A percentile compares a stretch with the other conserved stretches of the same genome.
Conservation (phyloP, 2,888 invertebrate species). For the Netelia fuscicornis region DNA sequence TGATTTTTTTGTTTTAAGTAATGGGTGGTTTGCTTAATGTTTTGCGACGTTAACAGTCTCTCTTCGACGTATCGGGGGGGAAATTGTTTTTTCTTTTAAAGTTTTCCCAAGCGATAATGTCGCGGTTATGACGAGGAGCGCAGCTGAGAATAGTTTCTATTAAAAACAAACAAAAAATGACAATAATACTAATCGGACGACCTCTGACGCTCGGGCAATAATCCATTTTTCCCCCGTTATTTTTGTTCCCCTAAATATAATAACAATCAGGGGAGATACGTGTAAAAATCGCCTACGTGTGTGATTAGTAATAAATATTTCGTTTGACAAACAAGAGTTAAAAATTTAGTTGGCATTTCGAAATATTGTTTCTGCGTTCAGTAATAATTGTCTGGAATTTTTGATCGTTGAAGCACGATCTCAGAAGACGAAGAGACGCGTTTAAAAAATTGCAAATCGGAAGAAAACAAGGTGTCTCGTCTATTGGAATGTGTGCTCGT, state of each 20-base stretch:
- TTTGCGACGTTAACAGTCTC: slow-evolving; percentile 43
- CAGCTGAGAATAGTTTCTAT: slow-evolving; percentile 33
- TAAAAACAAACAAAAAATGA: slow-evolving; percentile 18
- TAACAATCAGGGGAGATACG: slow-evolving; percentile 40
- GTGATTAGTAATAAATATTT: slow-evolving; percentile 58
- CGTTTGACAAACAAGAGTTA: slow-evolving; percentile 70
- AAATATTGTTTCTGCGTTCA: slow-evolving; percentile 56
- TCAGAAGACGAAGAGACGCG: slow-evolving; percentile 6
- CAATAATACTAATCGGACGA: slow-evolving; percentile 26
- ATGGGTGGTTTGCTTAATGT: slow-evolving; percentile 61
- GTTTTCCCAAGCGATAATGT: neutral
- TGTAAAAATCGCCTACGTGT: slow-evolving; percentile 52
- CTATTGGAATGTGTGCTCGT: slow-evolving; percentile 56
- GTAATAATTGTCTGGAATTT: slow-evolving; percentile 43
- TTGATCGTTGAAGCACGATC: slow-evolving; percentile 12
- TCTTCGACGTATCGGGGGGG: neutral
- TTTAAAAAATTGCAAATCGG: slow-evolving; percentile 4
- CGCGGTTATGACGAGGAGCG: slow-evolving; percentile 40
- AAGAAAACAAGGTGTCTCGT: slow-evolving; percentile 30
- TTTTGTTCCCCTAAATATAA: slow-evolving; percentile 45
- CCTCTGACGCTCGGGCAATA: slow-evolving; percentile 23
- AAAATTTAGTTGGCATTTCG: slow-evolving; percentile 76
- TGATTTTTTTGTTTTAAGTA: slow-evolving; percentile 75
- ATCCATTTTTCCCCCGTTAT: slow-evolving; percentile 34
- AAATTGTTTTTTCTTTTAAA: slow-evolving; percentile 6